Evolutionary conservation across 2,888 invertebrate genomes (phyloP).

Genomic region (Diplazon laetatorius): DNA sequence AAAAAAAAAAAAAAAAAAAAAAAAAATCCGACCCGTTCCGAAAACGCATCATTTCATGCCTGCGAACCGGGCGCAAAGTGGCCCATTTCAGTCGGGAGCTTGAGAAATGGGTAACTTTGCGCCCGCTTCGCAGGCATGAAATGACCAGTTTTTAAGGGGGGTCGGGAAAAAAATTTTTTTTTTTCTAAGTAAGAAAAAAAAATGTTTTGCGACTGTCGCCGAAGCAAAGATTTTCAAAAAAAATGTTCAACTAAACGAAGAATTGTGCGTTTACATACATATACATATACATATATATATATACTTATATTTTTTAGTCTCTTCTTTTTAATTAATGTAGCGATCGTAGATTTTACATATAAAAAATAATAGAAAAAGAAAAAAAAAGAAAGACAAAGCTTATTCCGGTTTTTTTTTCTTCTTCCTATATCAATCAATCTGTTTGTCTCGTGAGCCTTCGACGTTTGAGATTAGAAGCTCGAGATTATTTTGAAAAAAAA

Average conservation of each 20-base stretch:
- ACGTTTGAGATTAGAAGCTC: conserved; percentile 43
- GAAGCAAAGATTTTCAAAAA: conserved; percentile 9
- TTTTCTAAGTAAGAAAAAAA: conserved; percentile 1
- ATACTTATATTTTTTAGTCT: conserved; percentile 33
- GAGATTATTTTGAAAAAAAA: conserved; percentile 51
- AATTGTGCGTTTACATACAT: conserved; percentile 56
- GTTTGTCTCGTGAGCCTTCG: background rate
- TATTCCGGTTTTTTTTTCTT: conserved; percentile 3
- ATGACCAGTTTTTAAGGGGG: too few species aligned
- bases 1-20: conserved; percentile 2
- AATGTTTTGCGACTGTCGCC: background rate
- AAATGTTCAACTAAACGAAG: conserved; percentile 45
- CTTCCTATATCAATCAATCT: background rate
- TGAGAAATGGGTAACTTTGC: too few species aligned
- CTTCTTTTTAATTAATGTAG: conserved; percentile 17
- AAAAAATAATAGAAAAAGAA: conserved; percentile 33
- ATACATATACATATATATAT: too few species aligned
- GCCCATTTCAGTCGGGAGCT: too few species aligned
- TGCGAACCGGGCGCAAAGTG: too few species aligned
- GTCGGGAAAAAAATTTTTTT: too few species aligned
- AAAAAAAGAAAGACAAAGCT: too few species aligned
- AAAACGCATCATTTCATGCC: too few species aligned
- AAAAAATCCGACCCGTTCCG: too few species aligned
- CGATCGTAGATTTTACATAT: conserved; percentile 32
- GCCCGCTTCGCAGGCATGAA: too few species aligned